Conservation (phyloP, 2,888 invertebrate species). For the Drosophila eohydei region DNA sequence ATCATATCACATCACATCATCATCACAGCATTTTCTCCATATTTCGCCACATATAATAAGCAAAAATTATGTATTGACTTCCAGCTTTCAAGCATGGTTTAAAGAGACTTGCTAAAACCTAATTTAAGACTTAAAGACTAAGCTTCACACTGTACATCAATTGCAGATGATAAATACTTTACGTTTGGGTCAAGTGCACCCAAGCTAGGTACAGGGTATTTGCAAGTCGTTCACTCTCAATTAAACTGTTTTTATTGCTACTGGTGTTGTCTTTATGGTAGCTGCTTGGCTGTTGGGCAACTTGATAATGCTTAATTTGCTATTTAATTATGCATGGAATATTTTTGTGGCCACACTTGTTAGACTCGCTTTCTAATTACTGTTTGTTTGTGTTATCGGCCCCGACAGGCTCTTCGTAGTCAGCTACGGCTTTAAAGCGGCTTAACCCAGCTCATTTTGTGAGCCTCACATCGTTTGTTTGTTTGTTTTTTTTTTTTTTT, state of each 20-base stretch:
- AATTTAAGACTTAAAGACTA: too few relatives aligned
- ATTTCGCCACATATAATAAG: too few relatives aligned
- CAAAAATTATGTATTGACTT: too few relatives aligned
- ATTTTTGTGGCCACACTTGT: slow-evolving; percentile 39
- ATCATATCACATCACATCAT: too few relatives aligned
- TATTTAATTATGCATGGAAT: slow-evolving; percentile 72
- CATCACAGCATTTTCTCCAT: too few relatives aligned
- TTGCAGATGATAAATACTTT: too few relatives aligned
- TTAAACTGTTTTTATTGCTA: neutral
- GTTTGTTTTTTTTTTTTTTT: neutral
- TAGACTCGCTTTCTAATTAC: slow-evolving; percentile 15
- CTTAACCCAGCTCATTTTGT: slow-evolving; percentile 54
- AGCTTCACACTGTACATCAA: too few relatives aligned
- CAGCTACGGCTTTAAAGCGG: slow-evolving; percentile 40
- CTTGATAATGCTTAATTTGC: slow-evolving; percentile 72
- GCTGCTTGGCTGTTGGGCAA: slow-evolving; percentile 4
- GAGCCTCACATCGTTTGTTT: slow-evolving; percentile 32
- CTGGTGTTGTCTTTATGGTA: slow-evolving; percentile 8
- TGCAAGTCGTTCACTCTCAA: neutral
- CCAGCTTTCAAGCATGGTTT: too few relatives aligned
- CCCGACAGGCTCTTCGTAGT: neutral
- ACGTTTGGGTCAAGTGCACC: neutral
- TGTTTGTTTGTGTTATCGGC: slow-evolving; percentile 10
- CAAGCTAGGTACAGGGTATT: neutral
- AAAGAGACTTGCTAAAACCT: too few relatives aligned